Conservation (phyloP, 2,888 invertebrate species). For the Heliconius aoede region DNA sequence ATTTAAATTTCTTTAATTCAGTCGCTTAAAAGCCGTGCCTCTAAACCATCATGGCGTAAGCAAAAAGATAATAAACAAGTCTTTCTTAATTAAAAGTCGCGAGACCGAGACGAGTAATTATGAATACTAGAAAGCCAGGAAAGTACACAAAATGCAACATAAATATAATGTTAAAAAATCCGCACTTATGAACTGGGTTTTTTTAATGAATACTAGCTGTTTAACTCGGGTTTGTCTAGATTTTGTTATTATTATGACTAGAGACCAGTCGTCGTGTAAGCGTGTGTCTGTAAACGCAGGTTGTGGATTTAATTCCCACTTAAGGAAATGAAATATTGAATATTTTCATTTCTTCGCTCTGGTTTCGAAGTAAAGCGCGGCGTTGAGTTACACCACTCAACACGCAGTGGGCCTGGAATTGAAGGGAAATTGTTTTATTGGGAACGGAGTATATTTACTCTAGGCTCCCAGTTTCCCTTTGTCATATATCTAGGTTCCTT, state of each 20-base stretch:
- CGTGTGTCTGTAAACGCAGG: not conserved
- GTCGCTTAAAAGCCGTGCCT: constrained; percentile 45
- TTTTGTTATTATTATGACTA: not conserved
- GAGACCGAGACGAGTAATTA: constrained; percentile 65
- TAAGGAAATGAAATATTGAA: not conserved
- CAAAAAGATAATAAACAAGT: constrained; percentile 68
- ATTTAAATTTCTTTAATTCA: constrained; percentile 54
- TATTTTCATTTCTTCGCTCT: too few relatives aligned
- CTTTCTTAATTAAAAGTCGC: constrained; percentile 69
- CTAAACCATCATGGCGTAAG: constrained; percentile 39
- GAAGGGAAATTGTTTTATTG: too few relatives aligned
- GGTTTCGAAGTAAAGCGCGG: too few relatives aligned
- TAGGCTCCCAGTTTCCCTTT: not conserved
- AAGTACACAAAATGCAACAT: constrained; percentile 26
- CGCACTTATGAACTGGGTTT: constrained; percentile 17
- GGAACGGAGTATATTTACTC: not conserved
- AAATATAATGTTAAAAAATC: constrained; percentile 27
- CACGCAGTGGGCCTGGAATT: too few relatives aligned
- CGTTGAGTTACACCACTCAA: too few relatives aligned
- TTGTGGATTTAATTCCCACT: not conserved
- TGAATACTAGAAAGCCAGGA: constrained; percentile 53
- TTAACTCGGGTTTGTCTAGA: not conserved
- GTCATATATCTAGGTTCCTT: too few relatives aligned
- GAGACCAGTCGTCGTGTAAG: not conserved
- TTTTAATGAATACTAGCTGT: not conserved